A percentile compares a stretch with the other conserved stretches of the same genome.
These are phyloP conservation scores for Noctua fimbriata DNA, from an alignment of 2,888 invertebrate species.

Conservation along the genomic window DNA sequence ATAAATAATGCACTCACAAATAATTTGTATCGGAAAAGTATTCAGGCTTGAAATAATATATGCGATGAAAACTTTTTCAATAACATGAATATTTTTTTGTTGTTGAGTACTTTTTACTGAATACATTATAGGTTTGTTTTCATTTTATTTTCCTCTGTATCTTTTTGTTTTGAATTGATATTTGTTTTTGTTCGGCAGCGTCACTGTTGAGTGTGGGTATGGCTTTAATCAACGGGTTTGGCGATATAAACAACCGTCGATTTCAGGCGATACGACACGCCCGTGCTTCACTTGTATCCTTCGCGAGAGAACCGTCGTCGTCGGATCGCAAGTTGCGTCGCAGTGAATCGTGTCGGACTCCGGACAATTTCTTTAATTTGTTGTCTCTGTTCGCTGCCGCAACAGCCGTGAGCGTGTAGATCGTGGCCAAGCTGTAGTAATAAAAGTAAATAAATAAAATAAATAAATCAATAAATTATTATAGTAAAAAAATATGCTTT, in stretches of 20 bases:
- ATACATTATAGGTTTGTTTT: neutral
- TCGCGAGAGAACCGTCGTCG: too few species aligned
- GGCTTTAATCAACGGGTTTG: neutral
- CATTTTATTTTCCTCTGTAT: neutral
- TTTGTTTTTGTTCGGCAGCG: neutral
- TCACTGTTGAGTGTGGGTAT: neutral
- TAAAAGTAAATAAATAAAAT: too few species aligned
- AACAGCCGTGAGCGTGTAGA: too few species aligned
- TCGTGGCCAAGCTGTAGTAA: too few species aligned
- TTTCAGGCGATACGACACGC: neutral
- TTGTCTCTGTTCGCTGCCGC: too few species aligned
- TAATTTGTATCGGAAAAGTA: neutral
- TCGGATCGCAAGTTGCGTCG: too few species aligned
- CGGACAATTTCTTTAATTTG: too few species aligned
- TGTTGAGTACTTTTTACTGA: neutral
- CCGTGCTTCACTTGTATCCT: neutral
- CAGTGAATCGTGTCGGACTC: too few species aligned
- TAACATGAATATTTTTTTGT: neutral
- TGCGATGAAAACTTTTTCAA: neutral
- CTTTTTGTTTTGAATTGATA: neutral
- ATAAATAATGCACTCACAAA: constrained; percentile 4
- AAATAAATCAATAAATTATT: too few species aligned
- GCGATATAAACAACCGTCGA: neutral
- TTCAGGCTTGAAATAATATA: neutral
- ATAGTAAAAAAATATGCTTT: too few species aligned